These are phyloP conservation scores for Otocyon megalotis DNA, from an alignment of 2,113 vertebrate species.

Conservation along the genomic window DNA sequence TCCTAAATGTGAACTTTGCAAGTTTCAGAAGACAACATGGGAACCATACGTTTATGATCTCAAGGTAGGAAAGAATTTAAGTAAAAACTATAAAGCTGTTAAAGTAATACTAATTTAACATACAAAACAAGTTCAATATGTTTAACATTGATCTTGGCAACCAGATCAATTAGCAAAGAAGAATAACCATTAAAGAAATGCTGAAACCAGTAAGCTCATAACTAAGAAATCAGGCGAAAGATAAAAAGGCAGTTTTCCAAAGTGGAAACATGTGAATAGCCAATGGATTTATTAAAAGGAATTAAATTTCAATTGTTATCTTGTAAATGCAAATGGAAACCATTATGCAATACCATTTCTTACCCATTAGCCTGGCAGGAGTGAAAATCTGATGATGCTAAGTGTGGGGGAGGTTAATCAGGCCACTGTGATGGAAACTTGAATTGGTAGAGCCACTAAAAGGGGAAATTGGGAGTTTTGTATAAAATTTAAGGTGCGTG, in stretches of 20 bases:
- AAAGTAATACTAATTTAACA: neutral
- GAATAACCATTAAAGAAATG: neutral
- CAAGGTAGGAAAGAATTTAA: neutral
- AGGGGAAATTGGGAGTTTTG: neutral
- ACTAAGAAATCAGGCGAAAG: neutral
- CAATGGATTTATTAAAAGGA: neutral
- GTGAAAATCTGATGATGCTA: neutral
- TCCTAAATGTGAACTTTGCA: neutral
- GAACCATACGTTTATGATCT: neutral
- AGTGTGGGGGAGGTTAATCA: neutral
- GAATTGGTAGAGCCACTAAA: neutral
- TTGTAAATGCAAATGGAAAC: conserved; percentile 21
- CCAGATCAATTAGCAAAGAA: neutral
- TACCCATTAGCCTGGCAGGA: neutral
- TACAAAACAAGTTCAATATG: neutral
- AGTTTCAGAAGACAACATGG: neutral
- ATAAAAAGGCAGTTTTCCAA: neutral
- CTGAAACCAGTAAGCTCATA: neutral
- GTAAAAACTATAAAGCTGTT: neutral
- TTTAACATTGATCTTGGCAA: neutral
- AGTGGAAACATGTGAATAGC: neutral
- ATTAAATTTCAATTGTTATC: neutral
- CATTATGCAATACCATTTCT: neutral
- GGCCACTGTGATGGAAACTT: neutral
- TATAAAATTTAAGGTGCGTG: neutral